Base-by-base conservation (phyloP, 2,888 invertebrate species). In the Bhutanitis thaidina region DNA sequence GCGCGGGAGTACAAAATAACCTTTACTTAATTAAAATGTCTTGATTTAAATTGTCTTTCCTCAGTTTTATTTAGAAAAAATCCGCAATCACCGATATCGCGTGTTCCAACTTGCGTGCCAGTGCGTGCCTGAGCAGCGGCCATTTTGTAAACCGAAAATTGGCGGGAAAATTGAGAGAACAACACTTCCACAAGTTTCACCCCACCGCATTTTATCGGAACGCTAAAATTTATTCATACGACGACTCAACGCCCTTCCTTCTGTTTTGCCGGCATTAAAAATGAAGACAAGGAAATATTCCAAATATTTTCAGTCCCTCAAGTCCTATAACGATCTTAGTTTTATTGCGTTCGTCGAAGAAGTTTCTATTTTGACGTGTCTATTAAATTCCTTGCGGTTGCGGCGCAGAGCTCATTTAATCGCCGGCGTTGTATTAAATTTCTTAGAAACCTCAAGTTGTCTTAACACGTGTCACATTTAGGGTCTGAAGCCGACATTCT, bases 111-210 rank as follows among this genome's bases (percentile, higher is more conserved):
- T 70, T 76, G 80, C 80, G 82, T 82, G 80, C 61, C 69, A 60
- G 61, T 63, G 64, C 60, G 65, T 67, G 72, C 72, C 72, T 70
- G 66, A 60, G 64, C 63, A 67, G 68, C 75, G 69, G 80, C 83
- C 85, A 87, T 87, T 82, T 86, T 84, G 84, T 74, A 65, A 64
- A 63, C 72, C 71, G 75, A 82, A 82, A 85, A 83, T 84, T 81
- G 79, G 77, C 77, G 81, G 71, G 76, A 52, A 82, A 84, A 85
- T 84, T 80, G 78, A 80, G 80, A 81, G 77, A 84, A 83, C 80
- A 74, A 82, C 85, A 86, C 84, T 82, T 82, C 71, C 67, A 67
- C 56, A 48, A 60, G 49, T 54, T 56, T 55, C 64, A 60, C 61
- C 55, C 60, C 59, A 52, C 58, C 57, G 48, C 51, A 63, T 64